Conservation (phyloP, 2,888 invertebrate genomes). For the Sisyra nigra region DNA sequence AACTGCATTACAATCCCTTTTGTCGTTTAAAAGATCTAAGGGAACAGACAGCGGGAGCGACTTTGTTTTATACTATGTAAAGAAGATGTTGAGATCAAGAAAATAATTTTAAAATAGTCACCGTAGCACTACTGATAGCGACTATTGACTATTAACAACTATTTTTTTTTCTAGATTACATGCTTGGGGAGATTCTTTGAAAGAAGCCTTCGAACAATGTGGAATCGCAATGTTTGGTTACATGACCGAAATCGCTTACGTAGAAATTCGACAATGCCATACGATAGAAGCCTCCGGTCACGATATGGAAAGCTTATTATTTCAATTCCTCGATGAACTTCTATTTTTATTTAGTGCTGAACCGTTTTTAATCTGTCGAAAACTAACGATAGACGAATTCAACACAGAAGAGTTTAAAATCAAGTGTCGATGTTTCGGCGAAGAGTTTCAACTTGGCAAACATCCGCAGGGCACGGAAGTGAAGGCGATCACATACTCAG, state of each 20-base stretch:
- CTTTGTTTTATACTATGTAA: slow-evolving; percentile 1
- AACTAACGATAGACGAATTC: slow-evolving; percentile 76
- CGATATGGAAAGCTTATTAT: slow-evolving; percentile 77
- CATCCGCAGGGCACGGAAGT: slow-evolving; percentile 98
- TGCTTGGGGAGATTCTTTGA: slow-evolving; percentile 75
- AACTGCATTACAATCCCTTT: no score
- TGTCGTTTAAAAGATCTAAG: no score
- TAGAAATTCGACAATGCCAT: slow-evolving; percentile 62
- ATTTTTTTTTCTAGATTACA: slow-evolving; percentile 47
- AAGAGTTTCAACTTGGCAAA: slow-evolving; percentile 79
- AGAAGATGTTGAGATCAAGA: slow-evolving; percentile 2
- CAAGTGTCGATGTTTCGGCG: slow-evolving; percentile 73
- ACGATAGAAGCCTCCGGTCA: slow-evolving; percentile 79
- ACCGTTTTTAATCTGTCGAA: slow-evolving; percentile 73
- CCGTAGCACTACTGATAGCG: no score
- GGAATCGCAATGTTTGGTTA: slow-evolving; percentile 95
- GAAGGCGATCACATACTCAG: slow-evolving; percentile 98
- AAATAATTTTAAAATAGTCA: neutral
- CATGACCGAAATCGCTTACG: slow-evolving; percentile 81
- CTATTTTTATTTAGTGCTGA: slow-evolving; percentile 86
- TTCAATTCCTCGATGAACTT: slow-evolving; percentile 87
- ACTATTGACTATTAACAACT: neutral
- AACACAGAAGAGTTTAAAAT: slow-evolving; percentile 66
- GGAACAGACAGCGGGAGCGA: no score
- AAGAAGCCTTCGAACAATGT: slow-evolving; percentile 89